Base-by-base conservation (phyloP, 2,797 vertebrate genomes). In the Heliangelus exortis region DNA sequence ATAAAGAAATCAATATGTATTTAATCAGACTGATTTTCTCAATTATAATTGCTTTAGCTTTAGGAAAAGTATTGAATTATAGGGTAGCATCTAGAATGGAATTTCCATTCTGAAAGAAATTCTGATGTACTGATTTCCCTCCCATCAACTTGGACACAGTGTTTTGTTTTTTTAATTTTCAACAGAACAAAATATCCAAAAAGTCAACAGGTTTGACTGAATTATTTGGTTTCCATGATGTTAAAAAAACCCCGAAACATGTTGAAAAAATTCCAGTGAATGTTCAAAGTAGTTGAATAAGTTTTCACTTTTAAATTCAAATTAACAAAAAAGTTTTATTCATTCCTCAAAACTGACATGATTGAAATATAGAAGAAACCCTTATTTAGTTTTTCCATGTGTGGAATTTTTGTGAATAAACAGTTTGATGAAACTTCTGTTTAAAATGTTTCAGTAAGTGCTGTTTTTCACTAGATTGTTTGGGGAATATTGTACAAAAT, bases 1-100 rank as follows among this genome's bases (percentile, higher is more conserved):
- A 86, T 92, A 79, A 93, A 84, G 47, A 91, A 73, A 73, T 87
- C 71, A 67, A 83, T 84, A 36, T 79, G 74, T 88, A 79, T 93
- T 95, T 91, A 78, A 91, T 84, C 67, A 79, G 77, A 33, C 29
- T 67, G 28, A 10, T 95, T 91, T 92, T 80, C 59, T 85, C 3
- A 0, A 73, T 94, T 81, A 28, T 87, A 28, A 7, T 84, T 67
- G 33, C 55, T 93, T 91, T 95, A 87, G 48, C 67, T 58, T 26
- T 67, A 73, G 65, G 29, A 79, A 55, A 93, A 84, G 15, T 73
- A 47, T 29, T 81, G 59, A 87, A 63, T 90, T 81, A 33, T 31
- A 55, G 23, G 20, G 53, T 50, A 67, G 19, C 26, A 76, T 79
- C 50, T 74, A 74, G 77, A 82, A 87, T 65, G 63, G 67, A 71